These are phyloP conservation scores for Volucella inflata DNA, from an alignment of 2,888 invertebrate genomes.

Conservation along the genomic window DNA sequence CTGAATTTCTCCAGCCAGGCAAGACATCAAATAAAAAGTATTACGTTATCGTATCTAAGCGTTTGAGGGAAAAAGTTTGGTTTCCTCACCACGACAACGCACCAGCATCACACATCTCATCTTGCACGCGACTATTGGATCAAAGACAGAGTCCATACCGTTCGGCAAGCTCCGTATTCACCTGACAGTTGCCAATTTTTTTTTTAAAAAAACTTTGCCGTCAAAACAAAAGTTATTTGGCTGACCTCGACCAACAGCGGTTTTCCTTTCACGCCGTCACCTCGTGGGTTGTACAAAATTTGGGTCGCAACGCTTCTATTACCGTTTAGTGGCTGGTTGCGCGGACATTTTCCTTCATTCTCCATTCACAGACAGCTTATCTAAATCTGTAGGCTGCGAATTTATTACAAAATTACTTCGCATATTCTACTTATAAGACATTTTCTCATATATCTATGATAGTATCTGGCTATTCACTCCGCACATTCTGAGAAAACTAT, in stretches of 20 bases:
- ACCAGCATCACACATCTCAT: too few relatives aligned
- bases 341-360: slow-evolving; percentile 20
- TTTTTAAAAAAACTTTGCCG: neutral
- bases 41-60: too few relatives aligned
- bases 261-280: slow-evolving; percentile 5
- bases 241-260: slow-evolving; percentile 10
- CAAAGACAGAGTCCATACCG: too few relatives aligned
- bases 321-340: neutral
- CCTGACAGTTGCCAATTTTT: too few relatives aligned
- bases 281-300: neutral
- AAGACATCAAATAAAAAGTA: too few relatives aligned
- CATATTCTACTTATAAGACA: slow-evolving; percentile 42
- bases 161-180: too few relatives aligned
- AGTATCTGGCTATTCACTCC: neutral
- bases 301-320: slow-evolving; percentile 8
- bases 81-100: too few relatives aligned
- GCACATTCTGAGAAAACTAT: slow-evolving; percentile 24
- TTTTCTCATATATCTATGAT: neutral
- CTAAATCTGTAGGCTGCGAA: slow-evolving; percentile 47
- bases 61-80: too few relatives aligned
- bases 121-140: too few relatives aligned
- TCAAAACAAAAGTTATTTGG: neutral
- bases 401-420: slow-evolving; percentile 57
- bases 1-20: too few relatives aligned
- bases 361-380: slow-evolving; percentile 49